Conservation (phyloP, 2,113 vertebrate genomes). For the Cyanocitta stelleri region DNA sequence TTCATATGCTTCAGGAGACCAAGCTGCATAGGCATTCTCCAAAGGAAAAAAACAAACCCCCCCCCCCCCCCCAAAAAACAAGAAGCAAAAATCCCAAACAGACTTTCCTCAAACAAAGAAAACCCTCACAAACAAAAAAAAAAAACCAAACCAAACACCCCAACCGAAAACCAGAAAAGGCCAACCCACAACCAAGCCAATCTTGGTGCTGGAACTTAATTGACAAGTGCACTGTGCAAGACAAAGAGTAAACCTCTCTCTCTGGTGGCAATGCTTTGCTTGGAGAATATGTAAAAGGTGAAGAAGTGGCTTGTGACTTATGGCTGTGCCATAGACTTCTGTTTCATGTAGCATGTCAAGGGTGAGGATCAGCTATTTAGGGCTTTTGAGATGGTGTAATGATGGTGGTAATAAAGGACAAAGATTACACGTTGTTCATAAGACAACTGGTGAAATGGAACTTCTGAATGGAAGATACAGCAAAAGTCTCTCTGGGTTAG, state of each 20-base stretch:
- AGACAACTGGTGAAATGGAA: not conserved
- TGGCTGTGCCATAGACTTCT: not conserved
- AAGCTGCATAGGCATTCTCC: not conserved
- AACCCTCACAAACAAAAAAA: not conserved
- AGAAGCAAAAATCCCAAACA: not conserved
- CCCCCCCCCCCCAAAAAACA: not conserved
- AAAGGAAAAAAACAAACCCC: not conserved
- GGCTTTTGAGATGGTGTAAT: not conserved
- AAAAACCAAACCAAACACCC: not conserved
- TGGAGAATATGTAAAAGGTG: not conserved
- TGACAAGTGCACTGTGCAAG: not conserved
- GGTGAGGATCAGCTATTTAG: not conserved
- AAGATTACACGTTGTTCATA: not conserved
- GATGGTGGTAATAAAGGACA: not conserved
- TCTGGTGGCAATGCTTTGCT: not conserved
- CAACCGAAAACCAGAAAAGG: not conserved
- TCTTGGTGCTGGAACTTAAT: not conserved
- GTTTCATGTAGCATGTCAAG: not conserved
- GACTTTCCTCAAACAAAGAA: not conserved
- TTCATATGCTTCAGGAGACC: not conserved
- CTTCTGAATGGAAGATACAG: not conserved
- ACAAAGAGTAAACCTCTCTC: not conserved
- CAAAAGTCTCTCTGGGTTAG: not conserved
- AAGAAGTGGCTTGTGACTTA: not conserved
- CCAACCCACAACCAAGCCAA: not conserved